These are phyloP conservation scores for Dicentrarchus labrax DNA, from an alignment of 2,113 vertebrate species.

Conservation along the genomic window DNA sequence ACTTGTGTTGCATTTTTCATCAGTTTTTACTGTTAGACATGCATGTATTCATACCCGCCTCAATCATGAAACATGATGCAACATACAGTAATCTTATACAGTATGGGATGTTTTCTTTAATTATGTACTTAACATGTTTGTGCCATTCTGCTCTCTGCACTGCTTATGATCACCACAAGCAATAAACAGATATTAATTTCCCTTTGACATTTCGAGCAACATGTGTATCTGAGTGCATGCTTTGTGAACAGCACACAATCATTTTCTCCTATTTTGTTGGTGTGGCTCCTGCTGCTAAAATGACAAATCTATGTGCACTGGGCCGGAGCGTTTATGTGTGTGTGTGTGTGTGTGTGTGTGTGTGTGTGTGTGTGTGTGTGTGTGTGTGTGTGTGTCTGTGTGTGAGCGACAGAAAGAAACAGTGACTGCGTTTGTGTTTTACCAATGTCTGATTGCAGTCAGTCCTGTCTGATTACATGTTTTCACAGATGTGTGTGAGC, in stretches of 20 bases:
- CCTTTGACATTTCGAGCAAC: constrained; percentile 55
- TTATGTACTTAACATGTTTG: constrained; percentile 2
- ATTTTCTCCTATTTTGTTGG: constrained; percentile 41
- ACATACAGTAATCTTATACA: constrained; percentile 33
- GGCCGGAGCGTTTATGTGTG: background rate
- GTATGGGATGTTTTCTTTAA: background rate
- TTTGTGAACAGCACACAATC: constrained; percentile 30
- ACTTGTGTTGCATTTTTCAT: constrained; percentile 41
- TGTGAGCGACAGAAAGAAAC: background rate
- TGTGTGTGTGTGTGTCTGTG: no score
- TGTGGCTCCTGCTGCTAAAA: constrained; percentile 38
- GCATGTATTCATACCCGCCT: constrained; percentile 51
- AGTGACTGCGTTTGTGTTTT: constrained; percentile 18
- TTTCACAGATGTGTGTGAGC: constrained; percentile 21
- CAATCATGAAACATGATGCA: constrained; percentile 46
- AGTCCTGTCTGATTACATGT: constrained; percentile 47
- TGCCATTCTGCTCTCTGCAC: background rate
- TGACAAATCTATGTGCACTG: constrained; percentile 16
- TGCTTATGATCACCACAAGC: constrained; percentile 7
- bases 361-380: background rate
- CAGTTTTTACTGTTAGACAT: constrained; percentile 16
- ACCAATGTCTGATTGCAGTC: constrained; percentile 39
- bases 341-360: background rate
- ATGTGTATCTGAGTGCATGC: constrained; percentile 29
- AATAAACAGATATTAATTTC: constrained; percentile 44